phyloP scores from a whole-genome alignment of 1,140 invertebrate species.

The Drosophila nannoptera region DNA sequence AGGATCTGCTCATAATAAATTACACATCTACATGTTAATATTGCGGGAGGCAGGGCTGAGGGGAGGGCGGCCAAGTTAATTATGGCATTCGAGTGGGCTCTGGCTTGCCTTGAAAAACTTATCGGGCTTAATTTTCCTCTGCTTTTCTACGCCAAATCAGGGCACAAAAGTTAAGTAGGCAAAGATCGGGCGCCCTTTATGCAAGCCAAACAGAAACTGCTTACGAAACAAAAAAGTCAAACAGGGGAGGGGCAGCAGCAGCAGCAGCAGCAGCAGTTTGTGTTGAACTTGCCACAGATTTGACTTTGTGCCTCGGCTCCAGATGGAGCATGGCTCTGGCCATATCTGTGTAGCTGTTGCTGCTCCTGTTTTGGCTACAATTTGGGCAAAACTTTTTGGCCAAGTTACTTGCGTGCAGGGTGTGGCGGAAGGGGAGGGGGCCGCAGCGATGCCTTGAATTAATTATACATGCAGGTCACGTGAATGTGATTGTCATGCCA shows the following conservation, averaged over 20 bases:
- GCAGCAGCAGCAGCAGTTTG: constrained; percentile 46
- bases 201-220: constrained; percentile 65
- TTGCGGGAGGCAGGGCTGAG: constrained; percentile 9
- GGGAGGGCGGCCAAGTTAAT: constrained; percentile 47
- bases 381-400: constrained; percentile 64
- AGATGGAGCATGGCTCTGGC: constrained; percentile 25
- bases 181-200: constrained; percentile 39
- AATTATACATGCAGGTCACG: constrained; percentile 77
- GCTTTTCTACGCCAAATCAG: constrained; percentile 41
- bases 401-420: constrained; percentile 50
- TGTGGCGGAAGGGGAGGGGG: constrained; percentile 7
- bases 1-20: constrained; percentile 60
- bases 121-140: constrained; percentile 59
- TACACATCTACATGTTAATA: constrained; percentile 76
- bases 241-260: constrained; percentile 53
- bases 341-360: neutral
- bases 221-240: constrained; percentile 75
- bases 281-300: constrained; percentile 58
- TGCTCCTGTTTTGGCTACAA: constrained; percentile 59
- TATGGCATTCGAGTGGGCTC: constrained; percentile 18
- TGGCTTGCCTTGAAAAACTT: constrained; percentile 44
- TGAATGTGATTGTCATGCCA: constrained; percentile 76
- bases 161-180: constrained; percentile 59
- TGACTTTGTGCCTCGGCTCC: constrained; percentile 33
- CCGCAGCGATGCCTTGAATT: constrained; percentile 50